Conservation (phyloP, 2,113 vertebrate genomes). For the Cynocephalus volans region DNA sequence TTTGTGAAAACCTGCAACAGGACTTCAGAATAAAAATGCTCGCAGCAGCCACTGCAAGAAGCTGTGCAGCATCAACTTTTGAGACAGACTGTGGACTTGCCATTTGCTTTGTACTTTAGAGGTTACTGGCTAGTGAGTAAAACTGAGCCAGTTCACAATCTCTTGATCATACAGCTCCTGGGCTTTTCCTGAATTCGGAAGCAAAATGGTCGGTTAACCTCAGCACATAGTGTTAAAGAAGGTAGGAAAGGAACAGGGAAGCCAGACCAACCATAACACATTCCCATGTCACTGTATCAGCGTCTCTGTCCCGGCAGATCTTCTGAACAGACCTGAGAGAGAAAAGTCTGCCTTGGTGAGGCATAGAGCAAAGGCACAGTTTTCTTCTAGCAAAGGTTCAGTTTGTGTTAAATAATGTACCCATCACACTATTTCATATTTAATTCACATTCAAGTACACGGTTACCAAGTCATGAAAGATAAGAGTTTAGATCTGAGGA, state of each 20-base stretch:
- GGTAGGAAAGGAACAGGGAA: neutral
- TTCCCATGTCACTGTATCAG: neutral
- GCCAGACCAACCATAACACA: neutral
- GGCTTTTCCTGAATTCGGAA: conserved; percentile 55
- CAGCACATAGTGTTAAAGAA: neutral
- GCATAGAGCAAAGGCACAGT: neutral
- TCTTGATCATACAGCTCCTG: conserved; percentile 66
- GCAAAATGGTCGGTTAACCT: conserved; percentile 54
- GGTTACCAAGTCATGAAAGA: neutral
- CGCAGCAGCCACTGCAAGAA: conserved; percentile 60
- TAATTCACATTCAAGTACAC: conserved; percentile 27
- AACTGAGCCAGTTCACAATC: conserved; percentile 60
- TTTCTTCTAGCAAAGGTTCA: neutral
- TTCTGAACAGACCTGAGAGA: neutral
- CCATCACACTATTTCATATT: conserved; percentile 48
- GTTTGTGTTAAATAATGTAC: conserved; percentile 55
- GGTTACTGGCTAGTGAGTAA: neutral
- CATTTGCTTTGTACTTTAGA: conserved; percentile 46
- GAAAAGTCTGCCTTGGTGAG: neutral
- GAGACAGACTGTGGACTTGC: conserved; percentile 60
- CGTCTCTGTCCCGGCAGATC: neutral
- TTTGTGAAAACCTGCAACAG: conserved; percentile 50
- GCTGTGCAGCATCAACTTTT: conserved; percentile 31
- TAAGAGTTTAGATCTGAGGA: conserved; percentile 19
- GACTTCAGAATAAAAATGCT: conserved; percentile 56